phyloP scores from a whole-genome alignment of 2,113 vertebrate species.

The Ranitomeya variabilis region DNA sequence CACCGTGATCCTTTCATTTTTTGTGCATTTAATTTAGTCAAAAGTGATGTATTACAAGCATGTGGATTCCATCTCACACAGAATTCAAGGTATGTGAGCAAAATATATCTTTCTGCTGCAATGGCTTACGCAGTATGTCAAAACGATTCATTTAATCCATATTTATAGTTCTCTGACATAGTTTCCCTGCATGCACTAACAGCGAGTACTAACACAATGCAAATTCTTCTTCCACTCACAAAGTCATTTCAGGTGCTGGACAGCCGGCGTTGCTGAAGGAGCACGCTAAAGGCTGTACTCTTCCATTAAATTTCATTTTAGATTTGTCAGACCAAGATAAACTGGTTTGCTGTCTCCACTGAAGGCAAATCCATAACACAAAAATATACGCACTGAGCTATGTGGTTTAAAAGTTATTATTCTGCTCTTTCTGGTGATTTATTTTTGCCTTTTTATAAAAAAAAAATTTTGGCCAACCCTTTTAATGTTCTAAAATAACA shows the following conservation, averaged over 20 bases:
- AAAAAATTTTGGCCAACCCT: too few species aligned
- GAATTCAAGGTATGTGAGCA: constrained; percentile 1
- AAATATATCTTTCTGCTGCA: constrained; percentile 38
- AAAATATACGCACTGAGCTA: not conserved
- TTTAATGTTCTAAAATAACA: too few species aligned
- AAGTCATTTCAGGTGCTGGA: constrained; percentile 24
- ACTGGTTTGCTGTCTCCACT: not conserved
- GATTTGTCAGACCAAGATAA: constrained; percentile 31
- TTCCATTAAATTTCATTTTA: constrained; percentile 24
- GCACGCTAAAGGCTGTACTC: not conserved
- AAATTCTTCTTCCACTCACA: constrained; percentile 14
- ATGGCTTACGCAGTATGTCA: constrained; percentile 24
- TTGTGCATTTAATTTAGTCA: constrained; percentile 14
- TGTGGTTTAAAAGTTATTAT: not conserved
- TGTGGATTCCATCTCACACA: constrained; percentile 20
- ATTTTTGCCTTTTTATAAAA: not conserved
- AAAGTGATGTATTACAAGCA: constrained; percentile 5
- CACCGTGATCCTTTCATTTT: not conserved
- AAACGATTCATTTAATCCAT: constrained; percentile 41
- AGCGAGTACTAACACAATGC: constrained; percentile 29
- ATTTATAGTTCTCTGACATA: constrained; percentile 29
- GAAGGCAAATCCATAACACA: not conserved
- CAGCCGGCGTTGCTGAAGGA: not conserved
- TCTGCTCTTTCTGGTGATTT: not conserved
- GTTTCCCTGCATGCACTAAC: constrained; percentile 18